Percentiles rank a stretch among this genome's conserved stretches.
phyloP scores from a whole-genome alignment of 2,797 vertebrate genomes.

The Orientallactaga sibirica region DNA sequence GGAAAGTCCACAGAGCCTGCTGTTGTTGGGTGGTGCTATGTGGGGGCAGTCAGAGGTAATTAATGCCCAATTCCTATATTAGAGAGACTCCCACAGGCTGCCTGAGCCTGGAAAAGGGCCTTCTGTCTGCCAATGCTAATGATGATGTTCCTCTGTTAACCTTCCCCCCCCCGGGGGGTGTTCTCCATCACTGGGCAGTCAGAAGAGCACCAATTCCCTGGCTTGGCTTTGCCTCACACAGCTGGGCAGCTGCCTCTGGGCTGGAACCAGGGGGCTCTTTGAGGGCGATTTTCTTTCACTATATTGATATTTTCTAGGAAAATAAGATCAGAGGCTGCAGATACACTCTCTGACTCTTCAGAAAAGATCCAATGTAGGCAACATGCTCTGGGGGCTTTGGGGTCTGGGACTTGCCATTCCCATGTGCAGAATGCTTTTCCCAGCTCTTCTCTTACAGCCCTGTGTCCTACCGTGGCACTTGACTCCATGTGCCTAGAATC shows the following conservation, averaged over 20 bases:
- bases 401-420: background rate
- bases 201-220: constrained; percentile 39
- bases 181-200: constrained; percentile 4
- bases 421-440: background rate
- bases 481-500: background rate
- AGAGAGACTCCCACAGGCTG: constrained; percentile 53
- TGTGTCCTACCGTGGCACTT: too few species aligned
- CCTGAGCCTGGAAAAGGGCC: constrained; percentile 44
- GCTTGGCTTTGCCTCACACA: constrained; percentile 34
- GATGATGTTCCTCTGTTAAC: constrained; percentile 7
- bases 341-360: background rate
- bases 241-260: constrained; percentile 61
- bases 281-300: constrained; percentile 34
- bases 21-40: constrained; percentile 48
- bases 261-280: background rate
- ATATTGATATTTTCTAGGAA: constrained; percentile 10
- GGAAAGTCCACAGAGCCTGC: constrained; percentile 8
- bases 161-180: background rate
- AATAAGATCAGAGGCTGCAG: background rate
- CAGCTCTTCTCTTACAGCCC: accelerated
- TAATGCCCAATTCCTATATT: constrained; percentile 78
- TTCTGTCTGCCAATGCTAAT: constrained; percentile 21
- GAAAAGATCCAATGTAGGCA: background rate
- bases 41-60: constrained; percentile 77
- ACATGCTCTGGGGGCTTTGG: too few species aligned